Conservation (phyloP, 1,140 invertebrate genomes). For the Eciton burchellii region DNA sequence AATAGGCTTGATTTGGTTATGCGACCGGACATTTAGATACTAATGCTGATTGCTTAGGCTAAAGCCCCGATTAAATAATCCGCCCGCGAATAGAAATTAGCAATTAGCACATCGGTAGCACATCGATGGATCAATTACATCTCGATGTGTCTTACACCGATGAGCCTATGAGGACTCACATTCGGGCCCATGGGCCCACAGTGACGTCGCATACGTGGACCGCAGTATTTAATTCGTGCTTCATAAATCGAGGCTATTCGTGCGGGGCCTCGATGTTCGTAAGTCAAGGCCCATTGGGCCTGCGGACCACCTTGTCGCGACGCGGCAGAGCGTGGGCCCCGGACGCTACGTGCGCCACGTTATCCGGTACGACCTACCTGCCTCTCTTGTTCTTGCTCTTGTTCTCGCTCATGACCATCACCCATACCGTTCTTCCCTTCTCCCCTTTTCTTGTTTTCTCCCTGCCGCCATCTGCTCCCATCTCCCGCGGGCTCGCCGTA, state of each 20-base stretch:
- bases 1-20: constrained; percentile 65
- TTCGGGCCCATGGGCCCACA: not conserved
- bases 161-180: not conserved
- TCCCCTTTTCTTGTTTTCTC: constrained; percentile 3
- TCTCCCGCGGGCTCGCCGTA: constrained; percentile 32
- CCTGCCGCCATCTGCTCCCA: constrained; percentile 52
- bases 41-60: constrained; percentile 8
- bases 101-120: not conserved
- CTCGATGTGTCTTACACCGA: not conserved
- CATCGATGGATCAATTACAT: not conserved
- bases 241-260: constrained; percentile 76
- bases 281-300: constrained; percentile 63
- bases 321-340: constrained; percentile 68
- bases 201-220: constrained; percentile 32
- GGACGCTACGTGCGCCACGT: constrained; percentile 73
- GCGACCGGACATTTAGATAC: constrained; percentile 59
- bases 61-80: constrained; percentile 17
- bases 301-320: constrained; percentile 72
- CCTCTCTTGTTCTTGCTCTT: constrained; percentile 74
- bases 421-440: not conserved
- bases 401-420: constrained; percentile 72
- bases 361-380: constrained; percentile 70
- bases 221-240: constrained; percentile 75
- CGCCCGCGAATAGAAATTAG: constrained; percentile 8
- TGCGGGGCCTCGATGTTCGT: constrained; percentile 63